phyloP scores from a whole-genome alignment of 1,140 invertebrate genomes.

The Drosophila pandora region DNA sequence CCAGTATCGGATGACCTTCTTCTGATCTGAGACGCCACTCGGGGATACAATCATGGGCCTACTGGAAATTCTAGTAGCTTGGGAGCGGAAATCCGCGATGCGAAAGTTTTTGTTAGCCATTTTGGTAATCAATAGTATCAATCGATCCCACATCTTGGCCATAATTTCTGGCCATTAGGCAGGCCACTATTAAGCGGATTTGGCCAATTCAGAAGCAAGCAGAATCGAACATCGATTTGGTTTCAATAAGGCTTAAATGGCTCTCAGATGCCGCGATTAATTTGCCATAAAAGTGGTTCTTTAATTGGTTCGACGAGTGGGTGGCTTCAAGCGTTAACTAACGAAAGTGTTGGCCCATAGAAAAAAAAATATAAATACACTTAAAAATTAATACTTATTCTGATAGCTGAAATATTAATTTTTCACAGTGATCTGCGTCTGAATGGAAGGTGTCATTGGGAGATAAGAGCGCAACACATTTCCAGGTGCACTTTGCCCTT shows the following conservation, averaged over 20 bases:
- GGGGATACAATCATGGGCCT: constrained; percentile 3
- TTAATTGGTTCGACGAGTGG: constrained; percentile 37
- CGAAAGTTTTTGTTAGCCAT: constrained; percentile 41
- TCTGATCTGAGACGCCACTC: constrained; percentile 50
- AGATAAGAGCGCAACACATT: constrained; percentile 36
- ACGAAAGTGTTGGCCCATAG: constrained; percentile 35
- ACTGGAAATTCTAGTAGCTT: constrained; percentile 73
- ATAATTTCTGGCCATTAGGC: constrained; percentile 13
- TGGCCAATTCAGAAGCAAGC: constrained; percentile 50
- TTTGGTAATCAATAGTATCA: constrained; percentile 34
- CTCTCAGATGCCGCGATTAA: constrained; percentile 50
- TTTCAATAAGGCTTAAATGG: constrained; percentile 66
- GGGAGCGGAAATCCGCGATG: constrained; percentile 67
- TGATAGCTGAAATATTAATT: too few relatives aligned
- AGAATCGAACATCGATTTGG: constrained; percentile 53
- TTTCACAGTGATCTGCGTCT: neutral
- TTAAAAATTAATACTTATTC: neutral
- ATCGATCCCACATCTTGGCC: constrained; percentile 32
- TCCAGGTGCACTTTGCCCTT: constrained; percentile 33
- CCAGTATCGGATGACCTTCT: constrained; percentile 60
- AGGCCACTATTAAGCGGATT: constrained; percentile 31
- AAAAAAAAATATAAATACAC: neutral
- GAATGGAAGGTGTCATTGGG: constrained; percentile 13
- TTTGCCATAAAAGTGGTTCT: constrained; percentile 61
- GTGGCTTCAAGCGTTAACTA: constrained; percentile 18